Base-by-base conservation (phyloP, 1,140 invertebrate genomes). In the Zaprionus kolodkinae region DNA sequence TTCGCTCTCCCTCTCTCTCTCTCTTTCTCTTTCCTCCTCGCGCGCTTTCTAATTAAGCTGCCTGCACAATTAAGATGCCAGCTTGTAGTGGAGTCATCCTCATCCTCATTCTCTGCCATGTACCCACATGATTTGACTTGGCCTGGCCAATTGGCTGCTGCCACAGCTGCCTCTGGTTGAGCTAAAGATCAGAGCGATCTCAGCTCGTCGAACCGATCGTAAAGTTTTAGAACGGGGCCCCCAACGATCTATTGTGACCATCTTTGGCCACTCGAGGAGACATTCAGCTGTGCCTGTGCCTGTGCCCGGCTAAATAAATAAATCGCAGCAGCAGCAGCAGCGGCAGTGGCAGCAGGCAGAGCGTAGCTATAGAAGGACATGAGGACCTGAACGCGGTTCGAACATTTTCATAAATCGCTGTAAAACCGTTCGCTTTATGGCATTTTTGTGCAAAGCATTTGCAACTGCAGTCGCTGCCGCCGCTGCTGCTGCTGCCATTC, bases 341-440 rank as follows among this genome's bases (percentile, higher is more conserved):
- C 5, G 13, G 38, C 38, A 10, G 7, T 0, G 11, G 36, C 66
- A 35, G 78, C 65, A 56, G 27, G 27, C 27, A 30, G 27, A 30
- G 27, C 74, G 72, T 55, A 55, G 74, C 64, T 81, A 77, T 83
- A 61, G 81, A 79, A 81, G 75, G 79, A 82, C 82, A 79, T 74
- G 70, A 65, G 68, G 81, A 59, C 40, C 15, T 45, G n/a, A 15
- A 15, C 40, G 40, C 15, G 40, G n/a, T 15, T 25, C 65, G 76
- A 75, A 83, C 84, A 87, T 83, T 87, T 87, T 87, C 83, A 87
- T 87, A 87, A 87, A 87, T 87, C 75, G 54, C 67, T 21, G 55
- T 48, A 21, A 61, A 69, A 56, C 80, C 35, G 59, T 71, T 78
- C 71, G 70, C 62, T 88, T 87, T 67, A 87, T 87, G 79, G 84